Evolutionary conservation across 2,113 vertebrate genomes (phyloP), one percentile per base, ranked within the genome.

Genomic region (Lipotes vexillifer): DNA sequence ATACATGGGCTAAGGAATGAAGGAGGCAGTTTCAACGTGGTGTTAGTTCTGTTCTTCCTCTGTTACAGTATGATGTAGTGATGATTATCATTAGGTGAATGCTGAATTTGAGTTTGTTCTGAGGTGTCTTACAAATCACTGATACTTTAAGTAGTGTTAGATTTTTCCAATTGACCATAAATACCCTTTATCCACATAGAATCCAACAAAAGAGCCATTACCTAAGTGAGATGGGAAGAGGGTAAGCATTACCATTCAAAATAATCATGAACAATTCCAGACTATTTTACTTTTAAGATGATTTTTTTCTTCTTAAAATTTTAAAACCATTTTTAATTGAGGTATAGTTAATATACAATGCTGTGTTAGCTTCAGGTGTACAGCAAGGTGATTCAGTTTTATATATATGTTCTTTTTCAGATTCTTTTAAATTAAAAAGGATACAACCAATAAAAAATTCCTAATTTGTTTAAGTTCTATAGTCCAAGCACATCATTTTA

Each of bases 101-200:
- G 13, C 21, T 59, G 23, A 84, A n/a, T 81, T 80, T 84, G 63
- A 81, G 27, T 80, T 74, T 81, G 33, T 74, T 96, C 21, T 88
- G 61, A 85, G 2, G 1, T 83, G 9, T 71, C 38, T 95, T 83
- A 69, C 8, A 63, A 41, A 57, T 57, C 3, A 59, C 65, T 46
- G 75, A 57, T 25, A 25, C 27, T 49, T 74, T 65, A 21, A 65
- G 6, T 44, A 61, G 20, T 38, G 23, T 66, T 74, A 12, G 21
- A 11, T 88, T 63, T 93, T 90, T 88, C 31, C 52, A 29, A 61
- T 1, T 66, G 27, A 65, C 0, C 2, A 1, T 68, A 83, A 74
- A 23, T 23, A 49, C 2, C 10, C 27, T 21, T 61, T 7, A 8
- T 23, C 27, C 36, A 81, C 36, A 10, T 84, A 88, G 44, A 46